Percentiles rank a stretch among this genome's conserved stretches.
phyloP scores from a whole-genome alignment of 2,113 vertebrate genomes.

The Reinhardtius hippoglossoides region DNA sequence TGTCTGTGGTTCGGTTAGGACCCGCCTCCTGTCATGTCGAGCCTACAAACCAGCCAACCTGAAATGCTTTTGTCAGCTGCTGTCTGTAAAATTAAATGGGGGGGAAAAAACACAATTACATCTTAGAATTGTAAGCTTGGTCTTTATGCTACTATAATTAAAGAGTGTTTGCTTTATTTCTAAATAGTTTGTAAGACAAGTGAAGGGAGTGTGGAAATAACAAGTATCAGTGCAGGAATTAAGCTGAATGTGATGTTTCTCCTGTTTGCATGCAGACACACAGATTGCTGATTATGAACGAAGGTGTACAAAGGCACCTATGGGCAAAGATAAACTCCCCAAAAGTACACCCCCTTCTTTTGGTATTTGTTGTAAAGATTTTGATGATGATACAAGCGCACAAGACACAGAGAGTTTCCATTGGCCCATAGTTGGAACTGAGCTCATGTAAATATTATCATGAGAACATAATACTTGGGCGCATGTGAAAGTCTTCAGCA shows the following conservation, averaged over 20 bases:
- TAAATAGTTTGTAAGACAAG: constrained; percentile 25
- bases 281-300: constrained; percentile 12
- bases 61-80: neutral
- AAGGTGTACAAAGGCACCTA: constrained; percentile 7
- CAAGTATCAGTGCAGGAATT: neutral
- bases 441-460: constrained; percentile 61
- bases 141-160: constrained; percentile 26
- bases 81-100: too few species aligned
- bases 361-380: constrained; percentile 30
- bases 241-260: neutral
- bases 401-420: constrained; percentile 41
- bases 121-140: constrained; percentile 5
- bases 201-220: neutral
- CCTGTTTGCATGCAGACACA: constrained; percentile 3
- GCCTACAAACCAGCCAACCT: constrained; percentile 8
- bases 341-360: neutral
- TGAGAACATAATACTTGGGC: constrained; percentile 35
- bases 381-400: constrained; percentile 8
- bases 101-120: neutral
- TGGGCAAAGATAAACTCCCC: constrained; percentile 31
- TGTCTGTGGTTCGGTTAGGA: constrained; percentile 29
- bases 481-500: constrained; percentile 57
- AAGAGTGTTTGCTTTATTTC: neutral
- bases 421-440: constrained; percentile 17
- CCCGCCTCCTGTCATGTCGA: constrained; percentile 23